phyloP scores from a whole-genome alignment of 1,140 invertebrate species.

The Drosophila watanabei region DNA sequence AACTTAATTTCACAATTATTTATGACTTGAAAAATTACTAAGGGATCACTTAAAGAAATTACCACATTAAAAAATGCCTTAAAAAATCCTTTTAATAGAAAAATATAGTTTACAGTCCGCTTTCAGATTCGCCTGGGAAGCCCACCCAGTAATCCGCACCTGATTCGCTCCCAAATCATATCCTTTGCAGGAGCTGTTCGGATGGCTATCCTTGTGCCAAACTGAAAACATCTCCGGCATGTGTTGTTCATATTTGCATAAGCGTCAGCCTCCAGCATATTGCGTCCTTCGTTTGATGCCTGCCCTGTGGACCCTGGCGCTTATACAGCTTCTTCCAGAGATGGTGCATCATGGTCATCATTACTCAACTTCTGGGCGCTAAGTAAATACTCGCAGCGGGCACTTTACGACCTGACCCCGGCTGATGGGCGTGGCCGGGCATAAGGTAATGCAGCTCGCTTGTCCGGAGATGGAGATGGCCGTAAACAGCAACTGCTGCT shows the following conservation, averaged over 20 bases:
- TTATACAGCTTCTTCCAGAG: background rate
- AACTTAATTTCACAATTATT: background rate
- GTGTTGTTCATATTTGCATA: slow-evolving; percentile 64
- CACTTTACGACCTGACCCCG: slow-evolving; percentile 56
- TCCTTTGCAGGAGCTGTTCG: background rate
- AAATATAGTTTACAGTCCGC: slow-evolving; percentile 1
- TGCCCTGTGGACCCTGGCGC: slow-evolving; percentile 5
- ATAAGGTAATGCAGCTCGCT: slow-evolving; percentile 37
- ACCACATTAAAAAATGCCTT: no score
- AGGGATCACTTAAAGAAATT: background rate
- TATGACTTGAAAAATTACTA: no score
- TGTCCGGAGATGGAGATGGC: slow-evolving; percentile 36
- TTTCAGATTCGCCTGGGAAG: background rate
- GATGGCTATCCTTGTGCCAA: slow-evolving; percentile 12
- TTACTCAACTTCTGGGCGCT: slow-evolving; percentile 61
- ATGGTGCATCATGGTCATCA: slow-evolving; percentile 63
- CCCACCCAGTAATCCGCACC: slow-evolving; percentile 21
- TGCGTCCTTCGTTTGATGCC: slow-evolving; percentile 29
- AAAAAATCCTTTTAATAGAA: background rate
- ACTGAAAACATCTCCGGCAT: slow-evolving; percentile 39
- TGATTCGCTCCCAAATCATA: slow-evolving; percentile 13
- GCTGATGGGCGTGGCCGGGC: slow-evolving; percentile 41
- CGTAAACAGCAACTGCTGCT: slow-evolving; percentile 60
- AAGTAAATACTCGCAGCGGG: slow-evolving; percentile 54
- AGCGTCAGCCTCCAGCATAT: slow-evolving; percentile 43